Conservation (phyloP, 1,140 invertebrate species). For the Oryctes rhinoceros region DNA sequence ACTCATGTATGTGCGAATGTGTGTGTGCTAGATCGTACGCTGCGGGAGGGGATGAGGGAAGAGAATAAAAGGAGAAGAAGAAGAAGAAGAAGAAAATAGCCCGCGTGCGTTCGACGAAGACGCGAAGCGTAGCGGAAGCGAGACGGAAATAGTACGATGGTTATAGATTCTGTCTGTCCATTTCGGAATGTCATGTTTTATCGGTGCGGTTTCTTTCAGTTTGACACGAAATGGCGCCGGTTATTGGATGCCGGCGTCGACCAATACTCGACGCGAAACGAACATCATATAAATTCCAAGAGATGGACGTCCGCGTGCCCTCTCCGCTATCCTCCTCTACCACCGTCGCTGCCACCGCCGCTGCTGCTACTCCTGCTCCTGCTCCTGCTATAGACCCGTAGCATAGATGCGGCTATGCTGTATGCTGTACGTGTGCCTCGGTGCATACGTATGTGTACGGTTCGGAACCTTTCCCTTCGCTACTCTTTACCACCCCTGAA, state of each 20-base stretch:
- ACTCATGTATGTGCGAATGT: neutral
- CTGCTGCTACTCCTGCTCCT: neutral
- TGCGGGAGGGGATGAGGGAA: neutral
- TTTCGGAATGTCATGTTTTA: conserved; percentile 59
- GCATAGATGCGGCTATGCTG: neutral
- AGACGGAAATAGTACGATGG: conserved; percentile 36
- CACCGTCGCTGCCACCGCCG: neutral
- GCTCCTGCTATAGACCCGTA: neutral
- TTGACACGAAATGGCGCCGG: conserved; percentile 58
- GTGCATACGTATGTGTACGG: neutral
- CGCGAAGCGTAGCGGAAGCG: neutral
- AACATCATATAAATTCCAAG: conserved; percentile 59
- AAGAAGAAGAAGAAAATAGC: neutral
- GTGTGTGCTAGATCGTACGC: neutral
- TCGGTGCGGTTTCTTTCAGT: conserved; percentile 59
- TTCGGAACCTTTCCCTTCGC: neutral
- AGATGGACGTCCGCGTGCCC: conserved; percentile 48
- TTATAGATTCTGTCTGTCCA: conserved; percentile 54
- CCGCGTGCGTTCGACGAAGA: neutral
- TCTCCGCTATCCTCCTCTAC: no score
- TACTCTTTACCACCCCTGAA: neutral
- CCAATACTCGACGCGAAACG: conserved; percentile 54
- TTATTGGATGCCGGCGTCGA: conserved; percentile 58
- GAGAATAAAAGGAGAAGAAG: conserved; percentile 28
- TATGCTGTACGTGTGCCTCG: neutral